Evolutionary conservation across 1,140 invertebrate genomes (phyloP), one percentile per base, ranked within the genome.

Genomic region (Drosophila orosa): DNA sequence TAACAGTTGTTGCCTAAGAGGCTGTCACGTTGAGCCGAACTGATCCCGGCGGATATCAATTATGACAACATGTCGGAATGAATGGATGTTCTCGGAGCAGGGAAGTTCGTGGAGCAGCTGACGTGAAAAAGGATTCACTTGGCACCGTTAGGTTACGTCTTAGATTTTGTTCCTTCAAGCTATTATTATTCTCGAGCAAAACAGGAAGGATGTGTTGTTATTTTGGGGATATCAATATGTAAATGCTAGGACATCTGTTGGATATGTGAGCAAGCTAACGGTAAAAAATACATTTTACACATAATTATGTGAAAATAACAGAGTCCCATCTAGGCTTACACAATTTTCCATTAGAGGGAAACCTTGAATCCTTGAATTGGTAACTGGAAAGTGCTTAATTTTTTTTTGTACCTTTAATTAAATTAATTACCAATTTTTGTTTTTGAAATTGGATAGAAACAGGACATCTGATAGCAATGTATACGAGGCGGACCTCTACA

Each of bases 1-100:
- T 83, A 82, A 78, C 80, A 82, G 80, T 83, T 82, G 80, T 83
- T 82, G 79, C 58, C 77, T 75, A 55, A 57, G 65, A 71, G 50
- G n/a, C 55, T 57, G 66, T 69, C 67, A 71, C 69, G 75, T 59
- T 44, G 61, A 63, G 67, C 76, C 13, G 5, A 37, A 29, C 42
- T 17, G 67, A 71, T 71, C 40, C 67, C 25, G 39, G 2, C 72
- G 81, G 81, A 85, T 81, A 85, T 86, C 81, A 85, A 85, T 85
- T 85, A 86, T 85, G 81, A 74, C 72, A 73, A 74, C 42, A 57
- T 56, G 72, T 42, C 52, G 48, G 29, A 35, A 7, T 52, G 72
- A 85, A 78, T 81, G 74, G 47, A 25, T 27, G 9, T 24, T 45
- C 45, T 27, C 13, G 31, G 3, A 15, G 15, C 19, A 22, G 29